A percentile compares a stretch with the other conserved stretches of the same genome.
Evolutionary conservation across 2,888 invertebrate species (phyloP).

Genomic region (Rhabditoides inermis): DNA sequence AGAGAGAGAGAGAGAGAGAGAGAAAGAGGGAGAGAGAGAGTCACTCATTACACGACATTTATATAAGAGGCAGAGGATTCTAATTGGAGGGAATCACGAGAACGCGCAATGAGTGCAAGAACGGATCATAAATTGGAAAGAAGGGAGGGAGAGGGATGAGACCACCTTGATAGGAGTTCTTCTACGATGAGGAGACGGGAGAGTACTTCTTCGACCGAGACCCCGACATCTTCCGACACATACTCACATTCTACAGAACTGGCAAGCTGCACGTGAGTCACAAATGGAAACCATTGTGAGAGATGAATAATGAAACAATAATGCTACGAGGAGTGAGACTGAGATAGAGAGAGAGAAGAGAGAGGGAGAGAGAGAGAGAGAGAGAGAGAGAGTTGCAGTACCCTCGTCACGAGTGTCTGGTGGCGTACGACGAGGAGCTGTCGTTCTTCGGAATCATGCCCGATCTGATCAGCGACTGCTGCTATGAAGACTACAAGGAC

Average conservation of each 20-base stretch:
- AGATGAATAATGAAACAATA: not conserved
- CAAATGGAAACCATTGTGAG: not conserved
- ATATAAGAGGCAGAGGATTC: too few relatives aligned
- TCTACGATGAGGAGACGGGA: constrained; percentile 84
- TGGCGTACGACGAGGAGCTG: constrained; percentile 96
- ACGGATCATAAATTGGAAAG: too few relatives aligned
- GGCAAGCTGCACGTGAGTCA: constrained; percentile 68
- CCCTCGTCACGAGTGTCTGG: constrained; percentile 96
- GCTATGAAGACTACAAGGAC: constrained; percentile 91
- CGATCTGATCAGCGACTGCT: constrained; percentile 94
- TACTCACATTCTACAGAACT: constrained; percentile 94
- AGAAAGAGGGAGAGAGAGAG: constrained; percentile 1
- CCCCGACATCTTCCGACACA: constrained; percentile 95
- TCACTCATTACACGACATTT: too few relatives aligned
- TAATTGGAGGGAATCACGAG: too few relatives aligned
- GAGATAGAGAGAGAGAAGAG: not conserved
- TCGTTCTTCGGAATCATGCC: constrained; percentile 97
- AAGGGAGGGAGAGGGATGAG: not conserved
- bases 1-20: constrained; percentile 1
- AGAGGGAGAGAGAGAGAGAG: too few relatives aligned
- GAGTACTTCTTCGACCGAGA: constrained; percentile 99
- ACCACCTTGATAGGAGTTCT: constrained; percentile 70
- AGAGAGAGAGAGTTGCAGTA: constrained; percentile 70
- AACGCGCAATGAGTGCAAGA: too few relatives aligned
- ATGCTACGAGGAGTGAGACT: constrained; percentile 3